Base-by-base conservation (phyloP, 2,113 vertebrate genomes). In the Gasterosteus nipponicus region DNA sequence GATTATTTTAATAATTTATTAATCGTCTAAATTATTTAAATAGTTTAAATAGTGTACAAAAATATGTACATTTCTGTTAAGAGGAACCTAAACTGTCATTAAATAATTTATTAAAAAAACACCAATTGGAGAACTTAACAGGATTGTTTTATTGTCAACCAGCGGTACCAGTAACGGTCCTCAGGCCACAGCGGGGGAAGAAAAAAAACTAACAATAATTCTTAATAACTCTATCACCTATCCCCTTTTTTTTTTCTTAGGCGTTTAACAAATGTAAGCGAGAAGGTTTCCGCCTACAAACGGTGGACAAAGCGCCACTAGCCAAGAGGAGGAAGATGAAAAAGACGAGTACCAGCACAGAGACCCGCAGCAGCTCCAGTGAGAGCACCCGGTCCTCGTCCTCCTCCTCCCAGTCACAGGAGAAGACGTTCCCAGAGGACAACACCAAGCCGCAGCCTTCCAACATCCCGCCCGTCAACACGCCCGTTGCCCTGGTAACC, bases 321-420 rank as follows among this genome's bases (percentile, higher is more conserved):
- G 98, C 98, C 12, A 99, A 99, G 91, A 94, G 98, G 80, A 94
- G 98, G 87, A 98, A 98, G 87, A 99, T 99, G 98, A 99, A 99
- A 75, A 98, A 98, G 92, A 98, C 97, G 0, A 99, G 98, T 92
- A 99, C 98, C 69, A 98, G 98, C 85, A 99, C 98, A 0, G 98
- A 99, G 87, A 99, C 97, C 0, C 97, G 97, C 87, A 98, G 97
- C 95, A 99, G 97, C 86, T 99, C 98, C 70, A 97, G 98, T 42
- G 98, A 99, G 93, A 99, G 97, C 86, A 97, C 96, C 18, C 97
- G 96, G 67, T 98, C 97, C 3, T 98, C 97, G 0, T 95, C 97
- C 22, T 98, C 97, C 60, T 96, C 96, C 64, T 98, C 97, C 8
- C 94, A 94, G 90, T 94, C 93, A 39, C 96, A 97, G 58, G 97